Percentiles rank a stretch among this genome's conserved stretches.
phyloP scores from a whole-genome alignment of 2,113 vertebrate genomes.

The Camelus bactrianus region DNA sequence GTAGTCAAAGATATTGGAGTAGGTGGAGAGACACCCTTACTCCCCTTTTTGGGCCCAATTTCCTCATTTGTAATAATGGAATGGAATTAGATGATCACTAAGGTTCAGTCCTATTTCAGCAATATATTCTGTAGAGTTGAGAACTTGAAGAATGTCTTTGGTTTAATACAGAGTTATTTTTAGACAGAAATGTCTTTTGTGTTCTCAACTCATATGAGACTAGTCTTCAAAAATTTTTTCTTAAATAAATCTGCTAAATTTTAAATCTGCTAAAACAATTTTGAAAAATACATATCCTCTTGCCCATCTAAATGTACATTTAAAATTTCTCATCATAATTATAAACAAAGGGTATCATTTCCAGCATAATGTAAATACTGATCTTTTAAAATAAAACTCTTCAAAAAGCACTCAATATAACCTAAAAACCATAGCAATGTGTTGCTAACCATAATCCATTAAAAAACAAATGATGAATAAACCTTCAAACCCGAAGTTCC shows the following conservation, averaged over 20 bases:
- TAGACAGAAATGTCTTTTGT: conserved; percentile 33
- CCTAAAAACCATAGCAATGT: neutral
- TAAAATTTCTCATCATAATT: neutral
- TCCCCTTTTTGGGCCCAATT: neutral
- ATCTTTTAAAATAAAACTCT: conserved; percentile 8
- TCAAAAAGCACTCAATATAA: neutral
- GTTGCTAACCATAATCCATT: neutral
- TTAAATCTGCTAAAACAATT: neutral
- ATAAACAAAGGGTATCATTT: neutral
- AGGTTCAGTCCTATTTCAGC: neutral
- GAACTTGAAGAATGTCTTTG: neutral
- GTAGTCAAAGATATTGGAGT: neutral
- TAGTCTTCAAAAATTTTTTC: neutral
- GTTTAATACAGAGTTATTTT: conserved; percentile 13
- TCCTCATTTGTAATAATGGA: neutral
- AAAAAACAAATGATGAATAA: conserved; percentile 2
- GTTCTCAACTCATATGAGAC: neutral
- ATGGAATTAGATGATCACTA: neutral
- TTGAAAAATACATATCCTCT: neutral
- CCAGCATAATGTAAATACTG: neutral
- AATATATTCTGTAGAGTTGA: neutral
- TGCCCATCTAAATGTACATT: conserved; percentile 29
- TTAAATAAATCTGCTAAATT: neutral
- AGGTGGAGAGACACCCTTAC: neutral
- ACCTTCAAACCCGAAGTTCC: neutral